Evolutionary conservation across 2,113 vertebrate species (phyloP).

Genomic region (Caranx ignobilis): DNA sequence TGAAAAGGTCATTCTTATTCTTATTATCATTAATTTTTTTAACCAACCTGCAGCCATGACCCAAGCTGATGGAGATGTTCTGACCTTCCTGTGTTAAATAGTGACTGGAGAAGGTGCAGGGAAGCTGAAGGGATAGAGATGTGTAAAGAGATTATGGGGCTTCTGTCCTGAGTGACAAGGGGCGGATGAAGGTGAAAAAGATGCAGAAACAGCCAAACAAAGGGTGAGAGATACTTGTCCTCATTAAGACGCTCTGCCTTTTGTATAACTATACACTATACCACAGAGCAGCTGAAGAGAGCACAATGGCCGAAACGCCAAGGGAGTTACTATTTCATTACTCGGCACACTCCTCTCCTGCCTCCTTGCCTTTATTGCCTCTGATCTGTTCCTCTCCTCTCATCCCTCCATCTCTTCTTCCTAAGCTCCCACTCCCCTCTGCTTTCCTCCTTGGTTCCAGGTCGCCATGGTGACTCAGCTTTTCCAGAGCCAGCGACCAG

Average conservation of each 20-base stretch:
- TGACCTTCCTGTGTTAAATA: not conserved
- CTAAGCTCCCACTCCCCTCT: slow-evolving; percentile 29
- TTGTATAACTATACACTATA: slow-evolving; percentile 7
- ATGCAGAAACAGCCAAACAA: not conserved
- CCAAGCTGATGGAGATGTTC: not conserved
- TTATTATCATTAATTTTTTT: too few species aligned
- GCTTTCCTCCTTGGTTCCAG: slow-evolving; percentile 58
- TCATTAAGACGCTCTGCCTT: slow-evolving; percentile 15
- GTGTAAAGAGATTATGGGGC: not conserved
- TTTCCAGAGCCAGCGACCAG: slow-evolving; percentile 61
- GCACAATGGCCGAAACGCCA: slow-evolving; percentile 14
- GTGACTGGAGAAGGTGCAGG: not conserved
- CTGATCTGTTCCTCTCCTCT: not conserved
- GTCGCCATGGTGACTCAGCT: slow-evolving; percentile 80
- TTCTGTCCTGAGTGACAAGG: not conserved
- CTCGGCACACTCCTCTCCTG: slow-evolving; percentile 6
- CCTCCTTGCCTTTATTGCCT: slow-evolving; percentile 4
- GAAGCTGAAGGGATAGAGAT: not conserved
- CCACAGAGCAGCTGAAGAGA: not conserved
- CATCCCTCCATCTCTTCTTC: slow-evolving; percentile 19
- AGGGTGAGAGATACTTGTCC: not conserved
- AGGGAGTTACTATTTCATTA: slow-evolving; percentile 37
- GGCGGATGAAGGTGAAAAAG: not conserved
- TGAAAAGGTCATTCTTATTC: too few species aligned
- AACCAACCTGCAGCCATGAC: not conserved